A percentile compares a stretch with the other conserved stretches of the same genome.
Evolutionary conservation across 2,797 vertebrate species (phyloP).

Genomic region (Paguma larvata): DNA sequence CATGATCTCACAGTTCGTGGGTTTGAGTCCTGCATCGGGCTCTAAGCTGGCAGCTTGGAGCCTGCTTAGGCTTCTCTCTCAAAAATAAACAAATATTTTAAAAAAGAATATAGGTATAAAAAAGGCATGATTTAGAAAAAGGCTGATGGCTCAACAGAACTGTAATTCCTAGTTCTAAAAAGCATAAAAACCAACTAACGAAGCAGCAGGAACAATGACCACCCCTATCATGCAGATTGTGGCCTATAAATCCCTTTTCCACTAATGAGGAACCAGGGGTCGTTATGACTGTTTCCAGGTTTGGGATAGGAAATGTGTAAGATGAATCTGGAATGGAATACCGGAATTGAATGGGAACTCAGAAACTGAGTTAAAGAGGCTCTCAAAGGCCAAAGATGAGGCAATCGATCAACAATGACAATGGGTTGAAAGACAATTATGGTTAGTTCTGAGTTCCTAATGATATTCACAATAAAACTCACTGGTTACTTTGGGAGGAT

Average conservation of each 20-base stretch:
- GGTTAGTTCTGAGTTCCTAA: background rate
- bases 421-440: conserved; percentile 16
- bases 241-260: background rate
- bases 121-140: background rate
- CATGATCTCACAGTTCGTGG: too few relatives aligned
- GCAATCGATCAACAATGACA: background rate
- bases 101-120: background rate
- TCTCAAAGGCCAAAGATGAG: background rate
- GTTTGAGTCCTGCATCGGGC: too few relatives aligned
- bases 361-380: background rate
- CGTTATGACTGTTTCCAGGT: background rate
- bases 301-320: background rate
- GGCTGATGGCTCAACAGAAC: background rate
- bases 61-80: too few relatives aligned
- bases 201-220: background rate
- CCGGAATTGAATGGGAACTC: background rate
- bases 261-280: background rate
- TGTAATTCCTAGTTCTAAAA: conserved; percentile 8
- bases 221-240: background rate
- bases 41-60: too few relatives aligned
- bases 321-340: background rate
- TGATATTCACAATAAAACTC: conserved; percentile 21
- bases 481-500: background rate
- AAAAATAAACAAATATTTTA: too few relatives aligned
- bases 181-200: background rate